Evolutionary conservation across 2,797 vertebrate genomes (phyloP).

Genomic region (Pseudotriccus pelzelni): DNA sequence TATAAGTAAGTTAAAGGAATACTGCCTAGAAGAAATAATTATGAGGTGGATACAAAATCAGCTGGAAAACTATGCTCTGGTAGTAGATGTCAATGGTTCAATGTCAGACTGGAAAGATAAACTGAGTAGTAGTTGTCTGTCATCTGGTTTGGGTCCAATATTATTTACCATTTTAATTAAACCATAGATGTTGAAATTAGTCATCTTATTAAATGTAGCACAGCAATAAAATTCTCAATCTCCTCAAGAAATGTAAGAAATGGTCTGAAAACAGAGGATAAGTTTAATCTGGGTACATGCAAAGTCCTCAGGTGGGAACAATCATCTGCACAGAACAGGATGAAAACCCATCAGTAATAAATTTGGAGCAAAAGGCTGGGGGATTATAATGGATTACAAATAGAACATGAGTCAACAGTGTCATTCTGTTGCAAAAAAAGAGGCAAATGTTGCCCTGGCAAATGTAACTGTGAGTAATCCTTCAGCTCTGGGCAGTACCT

Average conservation of each 20-base stretch:
- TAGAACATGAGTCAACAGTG: slow-evolving; percentile 17
- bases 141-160: neutral
- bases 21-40: neutral
- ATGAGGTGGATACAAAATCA: neutral
- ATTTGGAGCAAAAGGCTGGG: neutral
- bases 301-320: neutral
- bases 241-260: neutral
- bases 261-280: neutral
- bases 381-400: slow-evolving; percentile 24
- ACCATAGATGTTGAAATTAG: neutral
- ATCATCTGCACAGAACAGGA: neutral
- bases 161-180: neutral
- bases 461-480: neutral
- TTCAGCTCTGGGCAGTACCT: neutral
- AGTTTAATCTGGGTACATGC: neutral
- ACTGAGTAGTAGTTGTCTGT: neutral
- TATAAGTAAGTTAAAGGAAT: neutral
- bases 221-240: neutral
- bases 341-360: neutral
- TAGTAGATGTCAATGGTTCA: neutral
- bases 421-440: neutral
- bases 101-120: neutral
- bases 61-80: neutral
- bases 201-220: neutral
- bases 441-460: slow-evolving; percentile 23